Conservation (phyloP, 2,797 vertebrate species). For the Pteropus rufus region DNA sequence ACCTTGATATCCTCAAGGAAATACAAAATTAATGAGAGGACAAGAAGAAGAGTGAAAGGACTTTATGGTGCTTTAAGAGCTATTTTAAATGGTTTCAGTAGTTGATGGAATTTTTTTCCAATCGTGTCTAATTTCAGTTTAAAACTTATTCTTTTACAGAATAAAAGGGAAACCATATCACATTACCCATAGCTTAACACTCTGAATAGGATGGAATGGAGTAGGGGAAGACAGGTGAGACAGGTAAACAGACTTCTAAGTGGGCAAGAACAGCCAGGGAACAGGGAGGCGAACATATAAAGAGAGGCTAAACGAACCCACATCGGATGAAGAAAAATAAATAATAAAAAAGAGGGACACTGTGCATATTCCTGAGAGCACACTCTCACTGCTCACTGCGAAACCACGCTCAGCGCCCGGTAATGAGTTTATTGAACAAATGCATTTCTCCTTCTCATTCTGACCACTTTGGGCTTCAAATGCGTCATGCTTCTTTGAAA, state of each 20-base stretch:
- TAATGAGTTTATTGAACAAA: not conserved
- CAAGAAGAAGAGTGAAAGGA: not conserved
- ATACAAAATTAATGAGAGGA: not conserved
- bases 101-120: not conserved
- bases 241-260: not conserved
- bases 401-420: not conserved
- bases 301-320: not conserved
- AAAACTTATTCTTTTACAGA: not conserved
- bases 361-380: rapidly evolving
- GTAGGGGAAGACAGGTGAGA: not conserved
- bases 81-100: not conserved
- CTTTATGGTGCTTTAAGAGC: not conserved
- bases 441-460: not conserved
- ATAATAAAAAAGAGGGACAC: not conserved
- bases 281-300: rapidly evolving
- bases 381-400: not conserved
- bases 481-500: not conserved
- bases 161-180: not conserved
- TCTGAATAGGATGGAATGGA: not conserved
- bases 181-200: not conserved
- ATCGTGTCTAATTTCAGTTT: not conserved
- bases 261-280: not conserved
- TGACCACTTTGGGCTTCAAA: not conserved
- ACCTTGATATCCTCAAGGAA: not conserved
- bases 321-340: not conserved